These are phyloP conservation scores for Orbicella faveolata DNA, from an alignment of 64 coral and sea anemone genomes.

Conservation along the genomic window DNA sequence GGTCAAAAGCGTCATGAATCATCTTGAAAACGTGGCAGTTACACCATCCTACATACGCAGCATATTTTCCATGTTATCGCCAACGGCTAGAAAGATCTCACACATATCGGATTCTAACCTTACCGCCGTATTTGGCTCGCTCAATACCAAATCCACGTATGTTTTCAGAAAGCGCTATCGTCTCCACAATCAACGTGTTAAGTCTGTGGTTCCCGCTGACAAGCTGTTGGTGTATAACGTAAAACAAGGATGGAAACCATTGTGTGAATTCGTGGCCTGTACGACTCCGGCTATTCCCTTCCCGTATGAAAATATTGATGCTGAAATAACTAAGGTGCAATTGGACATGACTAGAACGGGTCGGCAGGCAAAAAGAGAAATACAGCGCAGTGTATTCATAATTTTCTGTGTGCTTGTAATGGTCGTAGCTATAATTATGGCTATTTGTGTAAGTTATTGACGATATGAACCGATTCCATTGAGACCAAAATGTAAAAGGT, in stretches of 20 bases:
- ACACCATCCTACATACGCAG: no score
- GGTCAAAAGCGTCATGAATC: slow-evolving; percentile 32
- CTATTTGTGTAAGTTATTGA: not conserved
- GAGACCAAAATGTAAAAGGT: no score
- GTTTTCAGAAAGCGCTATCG: slow-evolving; percentile 35
- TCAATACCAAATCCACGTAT: not conserved
- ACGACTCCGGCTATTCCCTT: slow-evolving; percentile 19
- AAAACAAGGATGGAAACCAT: not conserved
- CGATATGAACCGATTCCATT: no score
- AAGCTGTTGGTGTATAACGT: not conserved
- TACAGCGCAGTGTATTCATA: not conserved
- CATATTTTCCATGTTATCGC: slow-evolving; percentile 12
- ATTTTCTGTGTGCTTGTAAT: not conserved
- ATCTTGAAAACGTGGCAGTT: not conserved
- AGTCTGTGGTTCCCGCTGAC: slow-evolving; percentile 11
- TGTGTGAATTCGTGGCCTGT: slow-evolving; percentile 34
- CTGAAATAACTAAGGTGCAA: not conserved
- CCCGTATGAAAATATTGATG: slow-evolving; percentile 34
- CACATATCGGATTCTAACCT: not conserved
- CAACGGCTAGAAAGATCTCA: slow-evolving; percentile 6
- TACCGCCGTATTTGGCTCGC: not conserved
- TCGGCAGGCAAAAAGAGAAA: not conserved
- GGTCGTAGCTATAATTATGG: not conserved
- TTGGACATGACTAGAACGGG: not conserved
- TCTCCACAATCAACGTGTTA: slow-evolving; percentile 26